A percentile compares a stretch with the other conserved stretches of the same genome.
Conservation (phyloP, 2,113 vertebrate species). For the Peucedramus taeniatus region DNA sequence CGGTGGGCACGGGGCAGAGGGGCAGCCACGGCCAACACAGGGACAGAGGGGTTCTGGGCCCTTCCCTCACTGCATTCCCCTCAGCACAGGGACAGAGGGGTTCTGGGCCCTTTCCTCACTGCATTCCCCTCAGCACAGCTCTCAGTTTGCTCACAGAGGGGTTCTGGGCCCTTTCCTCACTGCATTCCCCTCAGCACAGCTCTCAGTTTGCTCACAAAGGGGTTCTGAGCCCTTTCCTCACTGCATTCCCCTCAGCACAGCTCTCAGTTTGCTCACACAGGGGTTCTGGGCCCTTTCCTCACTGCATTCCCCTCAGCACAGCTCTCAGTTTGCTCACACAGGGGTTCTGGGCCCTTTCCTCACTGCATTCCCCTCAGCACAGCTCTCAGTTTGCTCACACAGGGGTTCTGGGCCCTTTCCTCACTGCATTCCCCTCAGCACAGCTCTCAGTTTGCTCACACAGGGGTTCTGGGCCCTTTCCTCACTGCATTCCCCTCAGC, state of each 20-base stretch:
- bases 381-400: neutral
- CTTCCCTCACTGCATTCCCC: accelerated
- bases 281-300: neutral
- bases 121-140: no score
- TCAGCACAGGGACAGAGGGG: neutral
- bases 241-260: no score
- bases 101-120: neutral
- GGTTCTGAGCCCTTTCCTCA: neutral
- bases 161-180: no score
- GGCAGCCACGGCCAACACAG: neutral
- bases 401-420: neutral
- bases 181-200: no score
- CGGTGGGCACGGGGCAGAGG: neutral
- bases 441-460: no score
- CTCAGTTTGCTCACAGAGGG: no score
- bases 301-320: neutral
- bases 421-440: neutral
- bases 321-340: no score
- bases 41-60: neutral
- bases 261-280: neutral
- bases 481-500: accelerated
- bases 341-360: neutral
- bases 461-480: neutral
- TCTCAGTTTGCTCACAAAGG: neutral
- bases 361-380: accelerated